phyloP scores from a whole-genome alignment of 2,113 vertebrate genomes.

The Anhinga anhinga region DNA sequence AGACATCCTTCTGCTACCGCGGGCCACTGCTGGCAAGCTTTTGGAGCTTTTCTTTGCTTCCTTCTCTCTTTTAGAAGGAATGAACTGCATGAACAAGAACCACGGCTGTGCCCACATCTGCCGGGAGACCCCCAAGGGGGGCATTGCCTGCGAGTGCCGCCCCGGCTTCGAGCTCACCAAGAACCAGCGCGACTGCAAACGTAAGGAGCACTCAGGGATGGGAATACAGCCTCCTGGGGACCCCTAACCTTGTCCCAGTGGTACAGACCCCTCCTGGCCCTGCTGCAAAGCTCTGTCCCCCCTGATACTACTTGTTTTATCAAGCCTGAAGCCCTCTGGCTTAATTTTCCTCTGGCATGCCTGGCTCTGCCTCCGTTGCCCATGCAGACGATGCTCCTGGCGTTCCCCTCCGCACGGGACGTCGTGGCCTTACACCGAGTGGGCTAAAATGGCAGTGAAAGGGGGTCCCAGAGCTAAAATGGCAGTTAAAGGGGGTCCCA shows the following conservation, averaged over 20 bases:
- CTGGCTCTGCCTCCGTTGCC: neutral
- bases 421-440: neutral
- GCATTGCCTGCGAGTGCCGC: slow-evolving; percentile 94
- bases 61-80: slow-evolving; percentile 80
- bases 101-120: slow-evolving; percentile 98
- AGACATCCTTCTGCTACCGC: rapidly evolving
- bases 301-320: neutral
- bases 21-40: neutral
- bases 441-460: neutral
- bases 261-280: neutral
- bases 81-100: slow-evolving; percentile 99
- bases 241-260: neutral
- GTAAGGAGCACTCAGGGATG: slow-evolving; percentile 73
- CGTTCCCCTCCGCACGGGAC: neutral
- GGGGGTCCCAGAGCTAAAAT: neutral
- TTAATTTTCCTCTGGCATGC: neutral
- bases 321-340: neutral
- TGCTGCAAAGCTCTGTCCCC: neutral
- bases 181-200: slow-evolving; percentile 94
- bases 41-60: neutral
- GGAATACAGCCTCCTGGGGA: rapidly evolving
- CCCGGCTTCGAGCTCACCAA: slow-evolving; percentile 97
- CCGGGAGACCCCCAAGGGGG: slow-evolving; percentile 92
- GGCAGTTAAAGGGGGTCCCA: neutral
- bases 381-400: neutral